These are phyloP conservation scores for Antigone vipio DNA, from an alignment of 2,113 vertebrate genomes.

Conservation along the genomic window DNA sequence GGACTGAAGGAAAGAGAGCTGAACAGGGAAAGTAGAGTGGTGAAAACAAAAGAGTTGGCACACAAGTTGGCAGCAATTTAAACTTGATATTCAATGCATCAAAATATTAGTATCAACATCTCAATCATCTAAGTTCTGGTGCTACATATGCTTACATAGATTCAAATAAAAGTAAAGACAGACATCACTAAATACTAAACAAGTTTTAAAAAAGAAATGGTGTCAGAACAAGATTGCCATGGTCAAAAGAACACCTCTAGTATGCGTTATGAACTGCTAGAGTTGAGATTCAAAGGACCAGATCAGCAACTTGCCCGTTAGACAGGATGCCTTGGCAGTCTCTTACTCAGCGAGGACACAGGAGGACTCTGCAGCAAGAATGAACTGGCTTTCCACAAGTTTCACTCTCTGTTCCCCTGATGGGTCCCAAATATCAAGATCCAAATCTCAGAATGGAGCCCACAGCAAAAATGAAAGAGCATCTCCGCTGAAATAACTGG, in stretches of 20 bases:
- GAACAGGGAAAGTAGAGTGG: not conserved
- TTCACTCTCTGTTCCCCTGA: not conserved
- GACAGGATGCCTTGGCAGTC: not conserved
- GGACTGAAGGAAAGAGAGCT: not conserved
- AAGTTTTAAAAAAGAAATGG: not conserved
- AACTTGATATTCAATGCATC: not conserved
- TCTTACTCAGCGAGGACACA: not conserved
- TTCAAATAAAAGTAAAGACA: not conserved
- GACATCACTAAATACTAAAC: not conserved
- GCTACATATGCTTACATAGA: not conserved
- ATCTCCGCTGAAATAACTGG: not conserved
- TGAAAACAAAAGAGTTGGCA: not conserved
- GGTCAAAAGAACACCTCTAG: not conserved
- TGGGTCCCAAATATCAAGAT: not conserved
- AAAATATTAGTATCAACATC: not conserved
- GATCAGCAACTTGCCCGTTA: not conserved
- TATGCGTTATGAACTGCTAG: not conserved
- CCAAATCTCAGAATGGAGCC: not conserved
- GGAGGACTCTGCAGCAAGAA: not conserved
- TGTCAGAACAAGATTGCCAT: not conserved
- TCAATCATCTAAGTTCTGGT: not conserved
- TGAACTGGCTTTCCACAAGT: rapidly evolving
- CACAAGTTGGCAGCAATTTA: not conserved
- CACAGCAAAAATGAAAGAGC: not conserved
- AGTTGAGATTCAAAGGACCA: not conserved